These are phyloP conservation scores for Celastrina argiolus DNA, from an alignment of 2,888 invertebrate genomes.

Conservation along the genomic window DNA sequence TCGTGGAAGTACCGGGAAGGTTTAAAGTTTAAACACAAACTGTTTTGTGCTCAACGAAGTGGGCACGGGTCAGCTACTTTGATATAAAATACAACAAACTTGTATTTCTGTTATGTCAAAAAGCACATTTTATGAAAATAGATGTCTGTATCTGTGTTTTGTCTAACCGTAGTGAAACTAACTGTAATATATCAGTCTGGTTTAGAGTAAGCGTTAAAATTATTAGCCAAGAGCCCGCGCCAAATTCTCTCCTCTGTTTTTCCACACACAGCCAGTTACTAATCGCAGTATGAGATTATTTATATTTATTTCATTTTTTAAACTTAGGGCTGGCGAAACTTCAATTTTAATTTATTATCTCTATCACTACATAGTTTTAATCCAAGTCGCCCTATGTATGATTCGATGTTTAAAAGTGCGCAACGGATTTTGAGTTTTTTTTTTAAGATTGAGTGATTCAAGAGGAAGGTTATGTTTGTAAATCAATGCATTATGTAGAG, in stretches of 20 bases:
- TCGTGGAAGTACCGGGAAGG: no score
- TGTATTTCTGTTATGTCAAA: background rate
- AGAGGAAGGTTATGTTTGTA: no score
- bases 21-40: no score
- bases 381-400: no score
- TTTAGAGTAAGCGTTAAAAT: conserved; percentile 13
- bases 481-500: no score
- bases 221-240: conserved; percentile 19
- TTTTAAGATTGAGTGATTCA: no score
- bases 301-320: conserved; percentile 23
- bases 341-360: no score
- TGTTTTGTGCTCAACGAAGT: no score
- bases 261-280: conserved; percentile 21
- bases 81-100: background rate
- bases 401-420: no score
- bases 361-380: no score
- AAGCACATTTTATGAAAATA: background rate
- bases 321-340: conserved; percentile 18
- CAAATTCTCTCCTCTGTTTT: conserved; percentile 22
- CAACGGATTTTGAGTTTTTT: no score
- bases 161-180: background rate
- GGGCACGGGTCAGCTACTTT: no score
- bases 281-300: conserved; percentile 23
- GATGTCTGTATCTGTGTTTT: background rate
- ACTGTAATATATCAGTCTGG: conserved; percentile 10